phyloP scores from a whole-genome alignment of 2,888 invertebrate genomes.

The Sycophila texana region DNA sequence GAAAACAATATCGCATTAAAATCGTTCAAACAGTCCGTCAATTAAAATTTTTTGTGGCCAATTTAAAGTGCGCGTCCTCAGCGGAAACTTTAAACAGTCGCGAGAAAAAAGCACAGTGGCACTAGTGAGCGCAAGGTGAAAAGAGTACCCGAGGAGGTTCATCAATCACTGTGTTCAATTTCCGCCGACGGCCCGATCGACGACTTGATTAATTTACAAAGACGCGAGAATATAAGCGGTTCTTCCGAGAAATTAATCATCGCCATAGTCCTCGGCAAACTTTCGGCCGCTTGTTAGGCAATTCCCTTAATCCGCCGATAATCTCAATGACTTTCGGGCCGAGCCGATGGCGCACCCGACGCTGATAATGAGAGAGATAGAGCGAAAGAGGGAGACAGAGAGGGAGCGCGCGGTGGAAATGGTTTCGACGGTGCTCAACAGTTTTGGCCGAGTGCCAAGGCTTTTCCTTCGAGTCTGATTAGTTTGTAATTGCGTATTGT shows the following conservation, averaged over 20 bases:
- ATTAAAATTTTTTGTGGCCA: too few relatives aligned
- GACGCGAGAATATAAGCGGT: neutral
- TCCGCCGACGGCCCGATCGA: neutral
- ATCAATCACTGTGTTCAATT: slow-evolving; percentile 20
- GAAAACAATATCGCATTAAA: too few relatives aligned
- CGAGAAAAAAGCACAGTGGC: too few relatives aligned
- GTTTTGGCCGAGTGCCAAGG: slow-evolving; percentile 65
- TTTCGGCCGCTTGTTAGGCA: neutral
- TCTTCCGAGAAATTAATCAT: slow-evolving; percentile 48
- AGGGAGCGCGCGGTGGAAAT: slow-evolving; percentile 9
- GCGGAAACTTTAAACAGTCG: too few relatives aligned
- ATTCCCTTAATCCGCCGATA: slow-evolving; percentile 59
- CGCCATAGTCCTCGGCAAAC: neutral
- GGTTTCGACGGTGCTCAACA: slow-evolving; percentile 58
- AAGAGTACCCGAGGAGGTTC: neutral
- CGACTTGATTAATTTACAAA: slow-evolving; percentile 36
- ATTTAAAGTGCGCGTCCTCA: too few relatives aligned
- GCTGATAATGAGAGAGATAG: slow-evolving; percentile 27
- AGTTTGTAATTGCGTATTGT: slow-evolving; percentile 70
- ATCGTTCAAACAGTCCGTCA: too few relatives aligned
- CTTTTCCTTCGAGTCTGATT: slow-evolving; percentile 64
- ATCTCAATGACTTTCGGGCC: slow-evolving; percentile 57
- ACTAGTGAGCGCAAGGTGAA: too few relatives aligned
- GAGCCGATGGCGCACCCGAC: slow-evolving; percentile 26
- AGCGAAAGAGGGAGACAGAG: slow-evolving; percentile 6